Evolutionary conservation across 2,797 vertebrate species (phyloP).

Genomic region (Alosa sapidissima): DNA sequence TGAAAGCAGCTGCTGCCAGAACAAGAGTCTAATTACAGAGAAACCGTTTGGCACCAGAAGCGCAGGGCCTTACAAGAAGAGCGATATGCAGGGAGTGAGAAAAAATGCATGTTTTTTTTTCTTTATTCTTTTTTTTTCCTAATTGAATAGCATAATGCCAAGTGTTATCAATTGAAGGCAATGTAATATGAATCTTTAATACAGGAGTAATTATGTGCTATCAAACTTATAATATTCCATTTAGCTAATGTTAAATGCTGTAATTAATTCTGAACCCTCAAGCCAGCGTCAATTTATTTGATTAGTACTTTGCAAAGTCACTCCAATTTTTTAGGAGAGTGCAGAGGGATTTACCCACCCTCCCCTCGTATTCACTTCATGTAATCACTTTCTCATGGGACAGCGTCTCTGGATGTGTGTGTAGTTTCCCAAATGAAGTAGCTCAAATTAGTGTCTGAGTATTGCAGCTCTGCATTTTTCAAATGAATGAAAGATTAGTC

Average conservation of each 20-base stretch:
- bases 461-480: not conserved
- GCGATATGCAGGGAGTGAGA: not conserved
- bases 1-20: not conserved
- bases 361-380: conserved; percentile 39
- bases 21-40: not conserved
- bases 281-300: conserved; percentile 77
- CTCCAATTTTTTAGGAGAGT: conserved; percentile 61
- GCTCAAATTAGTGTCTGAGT: not conserved
- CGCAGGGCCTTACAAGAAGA: not conserved
- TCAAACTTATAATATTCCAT: conserved; percentile 65
- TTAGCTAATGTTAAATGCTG: conserved; percentile 75
- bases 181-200: conserved; percentile 61
- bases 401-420: conserved; percentile 26
- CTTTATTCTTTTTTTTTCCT: conserved; percentile 5
- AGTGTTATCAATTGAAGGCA: conserved; percentile 49
- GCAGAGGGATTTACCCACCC: conserved; percentile 41
- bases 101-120: conserved; percentile 1
- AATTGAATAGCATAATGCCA: conserved; percentile 38
- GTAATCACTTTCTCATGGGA: conserved; percentile 34
- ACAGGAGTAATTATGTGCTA: conserved; percentile 58
- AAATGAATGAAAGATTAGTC: not conserved
- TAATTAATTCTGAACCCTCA: conserved; percentile 74
- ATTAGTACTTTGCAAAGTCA: conserved; percentile 73
- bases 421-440: conserved; percentile 4
- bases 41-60: conserved; percentile 1